phyloP scores from a whole-genome alignment of 2,797 vertebrate genomes.

The Eupleurogrammus muticus region DNA sequence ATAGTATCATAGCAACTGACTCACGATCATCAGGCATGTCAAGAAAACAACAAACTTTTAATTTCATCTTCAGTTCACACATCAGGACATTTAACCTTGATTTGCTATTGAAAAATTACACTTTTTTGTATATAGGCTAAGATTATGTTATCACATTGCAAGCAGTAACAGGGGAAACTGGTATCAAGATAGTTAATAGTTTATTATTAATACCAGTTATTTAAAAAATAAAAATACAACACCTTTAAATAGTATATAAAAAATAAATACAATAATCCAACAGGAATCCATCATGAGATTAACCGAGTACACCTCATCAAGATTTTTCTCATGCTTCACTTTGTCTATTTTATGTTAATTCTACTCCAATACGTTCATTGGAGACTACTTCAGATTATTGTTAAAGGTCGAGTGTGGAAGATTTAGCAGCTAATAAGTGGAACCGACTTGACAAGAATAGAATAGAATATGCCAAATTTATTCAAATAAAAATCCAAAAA shows the following conservation, averaged over 20 bases:
- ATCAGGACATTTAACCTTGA: not conserved
- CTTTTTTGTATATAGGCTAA: no score
- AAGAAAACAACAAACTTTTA: no score
- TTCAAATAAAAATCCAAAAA: no score
- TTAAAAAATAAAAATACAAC: no score
- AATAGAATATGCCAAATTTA: no score
- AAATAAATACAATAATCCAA: not conserved
- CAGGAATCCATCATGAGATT: not conserved
- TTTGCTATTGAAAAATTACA: no score
- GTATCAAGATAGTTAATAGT: not conserved
- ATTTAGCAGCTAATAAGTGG: no score
- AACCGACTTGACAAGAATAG: no score
- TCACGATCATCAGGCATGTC: constrained; percentile 18
- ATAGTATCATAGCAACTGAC: constrained; percentile 11
- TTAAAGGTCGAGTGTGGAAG: no score
- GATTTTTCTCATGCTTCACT: not conserved
- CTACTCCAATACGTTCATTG: not conserved
- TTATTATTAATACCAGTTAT: no score
- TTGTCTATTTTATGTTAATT: not conserved
- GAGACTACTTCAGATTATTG: not conserved
- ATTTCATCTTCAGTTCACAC: not conserved
- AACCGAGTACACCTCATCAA: not conserved
- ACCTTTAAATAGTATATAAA: no score
- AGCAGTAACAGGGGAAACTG: not conserved
- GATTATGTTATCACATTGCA: no score